A percentile compares a stretch with the other conserved stretches of the same genome.
Conservation (phyloP, 2,797 vertebrate genomes). For the Chelmon rostratus region DNA sequence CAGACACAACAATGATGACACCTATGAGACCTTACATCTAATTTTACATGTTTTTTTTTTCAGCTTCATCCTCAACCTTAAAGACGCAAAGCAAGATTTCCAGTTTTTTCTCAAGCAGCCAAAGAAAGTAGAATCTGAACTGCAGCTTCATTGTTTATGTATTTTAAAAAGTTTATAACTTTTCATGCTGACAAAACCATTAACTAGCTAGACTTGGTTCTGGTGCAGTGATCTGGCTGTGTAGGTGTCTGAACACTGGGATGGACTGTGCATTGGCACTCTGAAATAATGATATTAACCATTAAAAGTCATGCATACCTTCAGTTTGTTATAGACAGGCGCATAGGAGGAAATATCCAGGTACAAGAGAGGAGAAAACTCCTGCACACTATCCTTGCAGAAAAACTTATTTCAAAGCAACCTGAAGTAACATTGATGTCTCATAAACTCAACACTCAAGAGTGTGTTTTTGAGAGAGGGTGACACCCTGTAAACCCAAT, state of each 20-base stretch:
- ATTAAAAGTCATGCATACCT: background rate
- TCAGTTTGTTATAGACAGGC: too few relatives aligned
- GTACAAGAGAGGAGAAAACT: too few relatives aligned
- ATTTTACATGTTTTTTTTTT: constrained; percentile 7
- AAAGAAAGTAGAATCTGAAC: constrained; percentile 27
- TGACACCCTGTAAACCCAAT: background rate
- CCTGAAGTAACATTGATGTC: background rate
- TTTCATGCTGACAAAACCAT: background rate
- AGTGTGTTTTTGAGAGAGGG: background rate
- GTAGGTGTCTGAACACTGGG: background rate
- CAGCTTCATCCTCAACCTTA: constrained; percentile 24
- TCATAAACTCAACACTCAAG: background rate
- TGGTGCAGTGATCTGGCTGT: background rate
- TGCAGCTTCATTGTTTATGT: background rate
- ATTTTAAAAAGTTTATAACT: too few relatives aligned
- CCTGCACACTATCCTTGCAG: too few relatives aligned
- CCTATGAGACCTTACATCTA: background rate
- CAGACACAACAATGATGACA: too few relatives aligned
- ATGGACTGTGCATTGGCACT: background rate
- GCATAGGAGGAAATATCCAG: too few relatives aligned
- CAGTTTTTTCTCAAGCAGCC: constrained; percentile 57
- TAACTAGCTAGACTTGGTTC: background rate
- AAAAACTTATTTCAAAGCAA: background rate
- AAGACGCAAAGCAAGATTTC: constrained; percentile 70
- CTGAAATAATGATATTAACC: background rate